Evolutionary conservation across 1,140 invertebrate genomes (phyloP).

Genomic region (Carposina sasakii): DNA sequence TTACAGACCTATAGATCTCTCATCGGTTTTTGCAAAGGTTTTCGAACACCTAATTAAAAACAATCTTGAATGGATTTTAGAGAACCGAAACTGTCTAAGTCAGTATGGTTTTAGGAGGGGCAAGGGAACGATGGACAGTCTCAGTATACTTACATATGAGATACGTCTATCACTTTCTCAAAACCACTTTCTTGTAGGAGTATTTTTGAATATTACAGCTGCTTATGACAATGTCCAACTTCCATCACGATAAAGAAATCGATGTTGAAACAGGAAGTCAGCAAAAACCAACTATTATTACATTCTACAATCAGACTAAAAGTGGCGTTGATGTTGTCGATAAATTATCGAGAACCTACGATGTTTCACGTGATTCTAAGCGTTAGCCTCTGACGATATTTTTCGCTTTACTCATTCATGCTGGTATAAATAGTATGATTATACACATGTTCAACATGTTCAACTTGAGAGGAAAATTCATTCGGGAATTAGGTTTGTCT

Average conservation of each 20-base stretch:
- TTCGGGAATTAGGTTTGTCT: not conserved
- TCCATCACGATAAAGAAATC: slow-evolving; percentile 32
- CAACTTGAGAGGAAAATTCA: slow-evolving; percentile 8
- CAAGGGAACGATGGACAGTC: too few relatives aligned
- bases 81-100: too few relatives aligned
- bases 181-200: too few relatives aligned
- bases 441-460: slow-evolving; percentile 12
- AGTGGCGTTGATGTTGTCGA: slow-evolving; percentile 49
- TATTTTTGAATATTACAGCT: slow-evolving; percentile 18
- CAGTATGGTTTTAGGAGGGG: too few relatives aligned
- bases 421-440: slow-evolving; percentile 19
- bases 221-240: slow-evolving; percentile 34
- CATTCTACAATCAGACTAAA: slow-evolving; percentile 48
- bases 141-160: too few relatives aligned
- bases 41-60: too few relatives aligned
- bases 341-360: slow-evolving; percentile 37
- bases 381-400: slow-evolving; percentile 31
- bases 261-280: slow-evolving; percentile 22
- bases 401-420: slow-evolving; percentile 17
- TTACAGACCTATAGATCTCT: too few relatives aligned
- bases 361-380: slow-evolving; percentile 24
- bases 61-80: too few relatives aligned
- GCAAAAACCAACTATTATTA: slow-evolving; percentile 45
- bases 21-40: too few relatives aligned
- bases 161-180: too few relatives aligned